A percentile compares a stretch with the other conserved stretches of the same genome.
phyloP scores from a whole-genome alignment of 2,888 invertebrate genomes.

The Smittia sp. region DNA sequence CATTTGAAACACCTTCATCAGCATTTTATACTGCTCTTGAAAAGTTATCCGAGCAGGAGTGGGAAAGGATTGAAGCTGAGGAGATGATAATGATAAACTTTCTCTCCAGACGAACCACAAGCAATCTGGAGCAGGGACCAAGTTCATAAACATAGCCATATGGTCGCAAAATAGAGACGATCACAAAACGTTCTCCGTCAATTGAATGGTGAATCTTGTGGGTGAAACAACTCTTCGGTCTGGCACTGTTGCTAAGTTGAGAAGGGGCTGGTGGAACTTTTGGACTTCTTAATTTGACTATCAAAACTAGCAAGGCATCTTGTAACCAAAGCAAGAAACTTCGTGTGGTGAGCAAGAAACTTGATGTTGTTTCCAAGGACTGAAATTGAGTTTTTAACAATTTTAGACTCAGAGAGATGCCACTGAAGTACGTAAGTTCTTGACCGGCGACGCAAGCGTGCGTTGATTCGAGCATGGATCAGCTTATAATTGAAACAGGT shows the following conservation, averaged over 20 bases:
- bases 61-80: not conserved
- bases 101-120: not conserved
- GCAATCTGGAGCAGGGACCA: not conserved
- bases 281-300: not conserved
- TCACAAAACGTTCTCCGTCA: not conserved
- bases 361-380: no score
- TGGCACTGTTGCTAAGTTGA: not conserved
- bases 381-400: no score
- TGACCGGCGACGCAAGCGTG: no score
- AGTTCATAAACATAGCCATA: not conserved
- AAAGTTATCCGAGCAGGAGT: not conserved
- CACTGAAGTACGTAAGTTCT: no score
- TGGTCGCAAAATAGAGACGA: not conserved
- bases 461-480: no score
- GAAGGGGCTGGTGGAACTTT: not conserved
- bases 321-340: not conserved
- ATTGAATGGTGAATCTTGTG: not conserved
- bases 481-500: no score
- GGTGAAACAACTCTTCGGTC: not conserved
- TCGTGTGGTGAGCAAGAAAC: not conserved
- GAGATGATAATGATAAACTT: not conserved
- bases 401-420: no score
- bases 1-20: slow-evolving; percentile 9
- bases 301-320: not conserved
- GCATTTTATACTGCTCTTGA: slow-evolving; percentile 4